Base-by-base conservation (phyloP, 2,888 invertebrate species). In the Villa cingulata region DNA sequence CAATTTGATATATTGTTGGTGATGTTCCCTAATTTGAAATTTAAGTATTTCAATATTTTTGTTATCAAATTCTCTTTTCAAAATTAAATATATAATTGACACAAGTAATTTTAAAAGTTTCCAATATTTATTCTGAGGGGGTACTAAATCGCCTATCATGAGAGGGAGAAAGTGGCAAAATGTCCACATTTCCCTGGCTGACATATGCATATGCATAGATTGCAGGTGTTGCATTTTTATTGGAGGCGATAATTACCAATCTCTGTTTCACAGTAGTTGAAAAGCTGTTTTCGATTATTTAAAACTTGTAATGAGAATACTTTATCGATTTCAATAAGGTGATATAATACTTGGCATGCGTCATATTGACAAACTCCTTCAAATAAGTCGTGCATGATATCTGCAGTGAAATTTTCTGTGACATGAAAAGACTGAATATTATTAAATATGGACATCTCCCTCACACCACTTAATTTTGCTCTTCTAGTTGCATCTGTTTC, bases 291-390 rank as follows among this genome's bases (percentile, higher is more conserved):
- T 23, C 38, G 41, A 37, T 37, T 15, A 37, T 43, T 43, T n/a
- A 43, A 16, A 18, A 17, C 15, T 39, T 45, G 29, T 18, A 45
- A 20, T 16, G 38, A 32, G 3, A 54, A 29, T 17, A 51, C 32
- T 16, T 50, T 50, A 27, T 52, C 45, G 32, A 48, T 43, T 20
- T 48, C 37, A 19, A 54, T 51, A 19, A 51, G 46, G 1, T 27
- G 38, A 23, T 49, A 15, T 4, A 54, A n/a, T 10, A 51, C 37
- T 40, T 53, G 45, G 32, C 49, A 51, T 12, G 52, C 18, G 34
- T 51, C 53, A 36, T 51, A 54, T n/a, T 45, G 36, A 46, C 48
- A 51, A 45, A 54, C 45, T 4, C 51, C 46, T 38, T 51, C 53
- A 23, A 48, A 50, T 32, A 48, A n/a, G 36, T 48, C 48, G 41